phyloP scores from a whole-genome alignment of 2,113 vertebrate species.

The Uria aalge region DNA sequence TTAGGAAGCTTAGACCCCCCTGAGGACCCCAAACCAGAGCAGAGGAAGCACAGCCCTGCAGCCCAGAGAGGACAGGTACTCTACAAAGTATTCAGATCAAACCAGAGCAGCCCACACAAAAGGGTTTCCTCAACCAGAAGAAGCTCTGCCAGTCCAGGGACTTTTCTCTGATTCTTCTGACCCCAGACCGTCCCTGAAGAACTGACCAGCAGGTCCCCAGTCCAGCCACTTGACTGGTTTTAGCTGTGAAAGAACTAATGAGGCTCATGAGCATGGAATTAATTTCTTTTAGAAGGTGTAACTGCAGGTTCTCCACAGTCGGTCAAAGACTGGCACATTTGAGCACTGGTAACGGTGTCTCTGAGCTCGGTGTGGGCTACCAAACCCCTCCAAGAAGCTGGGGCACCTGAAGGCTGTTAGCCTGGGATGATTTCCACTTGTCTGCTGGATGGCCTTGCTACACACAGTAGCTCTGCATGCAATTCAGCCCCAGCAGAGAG shows the following conservation, averaged over 20 bases:
- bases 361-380: background rate
- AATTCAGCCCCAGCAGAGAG: background rate
- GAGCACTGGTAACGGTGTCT: background rate
- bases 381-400: background rate
- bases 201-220: background rate
- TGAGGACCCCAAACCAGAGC: background rate
- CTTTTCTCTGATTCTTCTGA: background rate
- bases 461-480: background rate
- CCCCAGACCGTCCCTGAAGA: background rate
- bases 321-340: background rate
- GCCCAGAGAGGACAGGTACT: background rate
- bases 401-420: background rate
- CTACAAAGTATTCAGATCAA: background rate
- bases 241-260: background rate
- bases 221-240: background rate
- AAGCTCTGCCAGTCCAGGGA: background rate
- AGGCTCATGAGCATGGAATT: background rate
- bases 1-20: background rate
- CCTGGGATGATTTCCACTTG: background rate
- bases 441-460: background rate
- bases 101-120: background rate
- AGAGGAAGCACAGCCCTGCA: background rate
- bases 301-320: background rate
- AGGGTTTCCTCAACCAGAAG: background rate
- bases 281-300: background rate